Base-by-base conservation (phyloP, 2,113 vertebrate genomes). In the Neotragus moschatus region DNA sequence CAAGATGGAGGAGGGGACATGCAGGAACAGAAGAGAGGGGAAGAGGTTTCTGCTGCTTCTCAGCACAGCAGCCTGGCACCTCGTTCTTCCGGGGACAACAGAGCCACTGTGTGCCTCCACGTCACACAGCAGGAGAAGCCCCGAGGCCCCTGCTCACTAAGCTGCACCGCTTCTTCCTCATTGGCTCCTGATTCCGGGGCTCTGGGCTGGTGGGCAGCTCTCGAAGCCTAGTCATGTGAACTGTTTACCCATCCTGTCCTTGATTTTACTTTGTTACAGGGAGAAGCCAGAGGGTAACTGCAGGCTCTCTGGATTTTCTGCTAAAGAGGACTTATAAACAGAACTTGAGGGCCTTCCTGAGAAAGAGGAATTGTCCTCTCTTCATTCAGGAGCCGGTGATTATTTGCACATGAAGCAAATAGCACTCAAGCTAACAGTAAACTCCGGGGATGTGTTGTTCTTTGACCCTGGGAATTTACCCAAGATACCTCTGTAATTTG, bases 261-360 rank as follows among this genome's bases (percentile, higher is more conserved):
- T 73, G 47, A 33, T 33, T 94, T 82, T 85, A 28, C 80, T 88
- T 94, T n/a, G 47, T 55, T 39, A 11, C 49, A 96, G 56, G 63
- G 86, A 70, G 80, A 10, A 91, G 56, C 36, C 82, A 66, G 61
- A 81, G 36, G 63, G 47, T 17, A 66, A 19, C 9, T 43, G 15
- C 79, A 85, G 77, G 49, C 39, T 90, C 45, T 51, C 25, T 61
- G 33, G 25, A 63, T 79, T 82, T 91, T 86, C 77, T 30, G 96
- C 87, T 89, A 94, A 96, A 89, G 88, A 81, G 47, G 75, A 81
- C 93, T 97, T 97, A 93, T 63, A 94, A 97, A 86, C 84, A 95
- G 89, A 93, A 96, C 11, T 56, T 23, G n/a, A 96, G 63, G 66
- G 63, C 49, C 66, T 96, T 97, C 89, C 93, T 58, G n/a, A 97